Evolutionary conservation across 1,140 invertebrate genomes (phyloP).

Genomic region (Ceratosolen solmsi): DNA sequence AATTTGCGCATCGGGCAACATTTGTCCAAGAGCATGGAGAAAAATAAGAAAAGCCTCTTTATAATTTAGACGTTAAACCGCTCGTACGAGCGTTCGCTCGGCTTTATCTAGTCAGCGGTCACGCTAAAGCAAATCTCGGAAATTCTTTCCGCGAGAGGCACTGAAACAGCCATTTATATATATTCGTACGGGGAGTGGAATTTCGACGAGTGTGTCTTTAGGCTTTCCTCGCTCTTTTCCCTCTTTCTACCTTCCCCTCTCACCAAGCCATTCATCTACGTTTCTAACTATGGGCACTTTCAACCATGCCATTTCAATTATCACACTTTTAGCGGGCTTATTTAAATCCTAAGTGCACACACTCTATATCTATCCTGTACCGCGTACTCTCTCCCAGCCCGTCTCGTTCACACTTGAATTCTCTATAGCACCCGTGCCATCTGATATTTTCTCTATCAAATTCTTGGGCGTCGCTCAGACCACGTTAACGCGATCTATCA

Average conservation of each 20-base stretch:
- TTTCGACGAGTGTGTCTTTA: constrained; percentile 16
- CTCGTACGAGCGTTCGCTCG: background rate
- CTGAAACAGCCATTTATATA: constrained; percentile 15
- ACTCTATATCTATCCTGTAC: background rate
- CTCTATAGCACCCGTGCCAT: no score
- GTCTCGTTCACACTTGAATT: background rate
- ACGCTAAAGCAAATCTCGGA: background rate
- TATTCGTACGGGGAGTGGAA: constrained; percentile 13
- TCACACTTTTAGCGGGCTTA: constrained; percentile 66
- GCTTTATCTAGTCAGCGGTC: background rate
- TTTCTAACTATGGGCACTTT: constrained; percentile 27
- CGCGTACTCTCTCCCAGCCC: background rate
- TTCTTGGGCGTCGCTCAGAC: background rate
- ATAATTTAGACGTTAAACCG: background rate
- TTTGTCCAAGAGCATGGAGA: background rate
- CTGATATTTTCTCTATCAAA: background rate
- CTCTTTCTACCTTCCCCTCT: background rate
- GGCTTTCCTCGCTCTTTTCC: constrained; percentile 3
- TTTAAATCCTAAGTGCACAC: constrained; percentile 69
- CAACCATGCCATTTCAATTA: constrained; percentile 65
- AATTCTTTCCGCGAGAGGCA: constrained; percentile 15
- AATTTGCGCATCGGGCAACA: no score
- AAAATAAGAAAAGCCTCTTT: background rate
- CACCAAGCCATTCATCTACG: background rate
- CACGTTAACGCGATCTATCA: background rate